Evolutionary conservation across 2,888 invertebrate species (phyloP), one percentile per base, ranked within the genome.

Genomic region (Lycocerus yunnanus): DNA sequence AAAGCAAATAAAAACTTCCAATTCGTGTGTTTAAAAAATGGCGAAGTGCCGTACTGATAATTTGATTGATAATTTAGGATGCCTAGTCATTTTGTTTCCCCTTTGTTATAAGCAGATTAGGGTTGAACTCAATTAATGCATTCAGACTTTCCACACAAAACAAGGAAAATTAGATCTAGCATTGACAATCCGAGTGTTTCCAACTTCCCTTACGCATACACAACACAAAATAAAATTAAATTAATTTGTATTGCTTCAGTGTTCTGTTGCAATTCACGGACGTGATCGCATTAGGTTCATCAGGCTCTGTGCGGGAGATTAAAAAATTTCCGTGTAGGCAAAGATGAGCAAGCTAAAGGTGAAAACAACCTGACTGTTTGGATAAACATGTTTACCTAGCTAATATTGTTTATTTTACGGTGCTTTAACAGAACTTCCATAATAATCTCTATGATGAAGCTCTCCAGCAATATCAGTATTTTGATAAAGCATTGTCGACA

Each of bases 61-160:
- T 60, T 16, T 60, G 5, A 16, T 15, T 15, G 60, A 60, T 15
- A 60, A 15, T 60, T 16, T 60, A 9, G 60, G 60, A 15, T 60
- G 10, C 10, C 21, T 16, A 1, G 10, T 24, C 24, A 66, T 66
- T 70, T 71, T 66, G 71, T 66, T 71, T 15, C 14, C 13, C 15
- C 27, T 66, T 18, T 21, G 65, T 13, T 15, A 15, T 63, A 63
- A 63, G 20, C 59, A 58, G 66, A 71, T 71, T 71, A 71, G 71
- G 71, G 71, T 71, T 58, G 71, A 71, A 71, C 65, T 71, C 66
- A 71, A 71, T 71, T 71, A 71, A 66, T 58, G 24, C 59, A 71
- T 59, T 65, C 59, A 18, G 66, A 66, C 71, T 66, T 43, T 71
- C 71, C 24, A 43, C 71, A 59, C 21, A 71, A 59, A 66, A 71